Percentiles rank a stretch among this genome's conserved stretches.
Evolutionary conservation across 2,113 vertebrate species (phyloP).

Genomic region (Embiotoca jacksoni): DNA sequence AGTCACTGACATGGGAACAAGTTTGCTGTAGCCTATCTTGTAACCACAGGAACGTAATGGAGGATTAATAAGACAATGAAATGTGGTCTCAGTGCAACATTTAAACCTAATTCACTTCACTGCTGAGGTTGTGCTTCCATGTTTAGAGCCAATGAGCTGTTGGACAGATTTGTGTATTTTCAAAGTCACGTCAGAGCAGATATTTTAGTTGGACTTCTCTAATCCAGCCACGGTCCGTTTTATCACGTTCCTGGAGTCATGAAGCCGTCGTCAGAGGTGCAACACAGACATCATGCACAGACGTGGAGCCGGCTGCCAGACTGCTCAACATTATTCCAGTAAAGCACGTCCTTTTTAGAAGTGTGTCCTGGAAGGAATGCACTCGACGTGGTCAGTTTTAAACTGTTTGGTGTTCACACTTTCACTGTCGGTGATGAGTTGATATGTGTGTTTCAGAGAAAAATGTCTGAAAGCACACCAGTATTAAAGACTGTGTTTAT

Average conservation of each 20-base stretch:
- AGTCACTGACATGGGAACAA: slow-evolving; percentile 42
- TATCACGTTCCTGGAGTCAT: neutral
- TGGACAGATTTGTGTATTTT: neutral
- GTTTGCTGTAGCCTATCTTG: neutral
- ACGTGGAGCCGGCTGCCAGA: neutral
- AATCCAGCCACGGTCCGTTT: neutral
- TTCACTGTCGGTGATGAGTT: neutral
- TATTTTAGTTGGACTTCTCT: neutral
- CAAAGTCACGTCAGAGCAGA: neutral
- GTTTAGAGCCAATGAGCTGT: neutral
- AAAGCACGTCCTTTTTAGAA: neutral
- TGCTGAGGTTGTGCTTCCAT: slow-evolving; percentile 4
- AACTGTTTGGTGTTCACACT: slow-evolving; percentile 7
- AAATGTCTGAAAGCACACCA: neutral
- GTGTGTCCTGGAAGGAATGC: slow-evolving; percentile 6
- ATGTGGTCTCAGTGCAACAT: slow-evolving; percentile 33
- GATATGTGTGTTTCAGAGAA: neutral
- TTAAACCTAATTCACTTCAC: slow-evolving; percentile 5
- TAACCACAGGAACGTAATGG: slow-evolving; percentile 35
- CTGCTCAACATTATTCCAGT: slow-evolving; percentile 7
- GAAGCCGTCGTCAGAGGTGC: neutral
- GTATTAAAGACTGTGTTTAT: too few relatives aligned
- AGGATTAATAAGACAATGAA: slow-evolving; percentile 28
- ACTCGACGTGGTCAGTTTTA: neutral
- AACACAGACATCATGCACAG: neutral